Conservation (phyloP, 2,888 invertebrate species). For the Mactromeris polynyma region DNA sequence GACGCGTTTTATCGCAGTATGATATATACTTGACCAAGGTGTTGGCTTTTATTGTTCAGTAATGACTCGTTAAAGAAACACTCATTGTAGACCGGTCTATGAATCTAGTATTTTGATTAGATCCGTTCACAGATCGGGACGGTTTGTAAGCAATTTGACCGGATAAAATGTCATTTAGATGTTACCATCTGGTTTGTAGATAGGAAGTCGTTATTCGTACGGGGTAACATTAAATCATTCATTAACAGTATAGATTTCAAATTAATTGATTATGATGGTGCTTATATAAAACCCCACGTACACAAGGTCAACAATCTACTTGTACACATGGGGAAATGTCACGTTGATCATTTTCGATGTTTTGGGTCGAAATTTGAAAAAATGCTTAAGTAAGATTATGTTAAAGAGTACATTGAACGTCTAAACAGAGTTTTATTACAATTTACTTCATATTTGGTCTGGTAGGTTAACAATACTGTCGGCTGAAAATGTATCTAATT, state of each 20-base stretch:
- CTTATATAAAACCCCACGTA: background rate
- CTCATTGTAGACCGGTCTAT: background rate
- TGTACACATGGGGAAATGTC: background rate
- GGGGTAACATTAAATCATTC: background rate
- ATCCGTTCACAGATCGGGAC: conserved; percentile 19
- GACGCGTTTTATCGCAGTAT: background rate
- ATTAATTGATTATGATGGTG: background rate
- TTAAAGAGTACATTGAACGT: background rate
- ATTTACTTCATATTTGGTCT: background rate
- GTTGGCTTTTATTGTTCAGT: conserved; percentile 25
- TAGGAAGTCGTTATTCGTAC: background rate
- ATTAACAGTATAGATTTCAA: conserved; percentile 10
- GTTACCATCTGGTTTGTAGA: conserved; percentile 3
- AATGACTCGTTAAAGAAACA: background rate
- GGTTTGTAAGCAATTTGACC: background rate
- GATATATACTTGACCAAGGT: conserved; percentile 26
- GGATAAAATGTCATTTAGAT: conserved; percentile 20
- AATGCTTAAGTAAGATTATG: background rate
- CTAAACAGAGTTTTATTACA: background rate
- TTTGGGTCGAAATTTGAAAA: background rate
- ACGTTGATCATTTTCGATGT: background rate
- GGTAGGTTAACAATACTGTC: background rate
- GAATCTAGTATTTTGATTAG: conserved; percentile 10
- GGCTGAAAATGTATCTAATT: background rate
- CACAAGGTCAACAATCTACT: background rate